Base-by-base conservation (phyloP, 1,140 invertebrate genomes). In the Reticulitermes speratus region DNA sequence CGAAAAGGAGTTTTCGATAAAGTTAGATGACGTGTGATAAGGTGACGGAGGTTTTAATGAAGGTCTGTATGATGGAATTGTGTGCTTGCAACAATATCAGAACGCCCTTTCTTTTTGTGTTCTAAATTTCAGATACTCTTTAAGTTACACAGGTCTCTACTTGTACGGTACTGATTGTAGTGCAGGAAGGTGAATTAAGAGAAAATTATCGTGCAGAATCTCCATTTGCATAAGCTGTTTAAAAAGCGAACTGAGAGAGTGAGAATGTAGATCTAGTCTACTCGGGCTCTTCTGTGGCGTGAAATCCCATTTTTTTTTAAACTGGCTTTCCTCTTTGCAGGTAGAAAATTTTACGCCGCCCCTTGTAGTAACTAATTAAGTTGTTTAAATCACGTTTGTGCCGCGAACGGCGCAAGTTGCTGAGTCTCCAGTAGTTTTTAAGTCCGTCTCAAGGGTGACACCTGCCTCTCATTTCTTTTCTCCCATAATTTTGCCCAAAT, bases 161-260 rank as follows among this genome's bases (percentile, higher is more conserved):
- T 30, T 69, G 3, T n/a, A 25, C n/a, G 11, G 8, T 30, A 75
- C n/a, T 75, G 7, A 75, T 30, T 75, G n/a, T 75, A 75, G 2
- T 75, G 7, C 65, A 75, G 30, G n/a, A 25, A 75, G 65, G 25
- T 75, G n/a, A 75, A 25, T 25, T 75, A 75, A 30, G 65, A 75
- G n/a, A 25, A 75, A 25, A 75, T 19, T 65, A 65, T 65, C 7
- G 59, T 75, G 65, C 65, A 30, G 16, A 30, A 75, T 75, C 2
- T 25, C 3, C 25, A 75, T 75, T 75, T 75, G 65, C 65, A 75
- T 75, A 75, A 75, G 65, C 65, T 75, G 25, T 75, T 75, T 75
- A 75, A 75, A 25, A 75, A 75, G 65, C 65, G 65, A 75, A 75
- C 25, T 16, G 65, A 75, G 65, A 75, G 65, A 75, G n/a, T n/a